Evolutionary conservation across 2,888 invertebrate genomes (phyloP).

Genomic region (Eupithecia tripunctaria): DNA sequence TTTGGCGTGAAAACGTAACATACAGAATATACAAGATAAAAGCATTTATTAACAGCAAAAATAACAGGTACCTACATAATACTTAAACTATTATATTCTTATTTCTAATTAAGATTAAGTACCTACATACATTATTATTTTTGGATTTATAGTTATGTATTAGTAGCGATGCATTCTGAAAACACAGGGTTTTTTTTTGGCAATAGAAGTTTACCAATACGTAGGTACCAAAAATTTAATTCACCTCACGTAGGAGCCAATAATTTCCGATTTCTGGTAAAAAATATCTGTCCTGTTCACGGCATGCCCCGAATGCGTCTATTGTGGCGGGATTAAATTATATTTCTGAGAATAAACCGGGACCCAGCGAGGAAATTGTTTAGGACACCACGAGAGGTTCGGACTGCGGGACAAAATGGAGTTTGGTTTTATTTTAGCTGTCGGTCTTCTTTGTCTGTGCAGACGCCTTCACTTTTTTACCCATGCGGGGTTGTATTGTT

Average conservation of each 20-base stretch:
- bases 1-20: too few species aligned
- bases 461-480: neutral
- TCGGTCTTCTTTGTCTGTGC: neutral
- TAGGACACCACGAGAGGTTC: conserved; percentile 44
- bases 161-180: neutral
- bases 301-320: conserved; percentile 59
- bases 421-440: neutral
- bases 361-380: conserved; percentile 71
- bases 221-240: conserved; percentile 2
- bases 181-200: neutral
- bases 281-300: conserved; percentile 58
- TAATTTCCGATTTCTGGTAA: conserved; percentile 44
- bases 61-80: too few species aligned
- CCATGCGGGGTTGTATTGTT: neutral
- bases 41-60: too few species aligned
- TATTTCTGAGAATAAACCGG: conserved; percentile 73
- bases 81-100: too few species aligned
- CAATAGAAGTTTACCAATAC: neutral
- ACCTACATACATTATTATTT: neutral
- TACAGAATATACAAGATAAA: too few species aligned
- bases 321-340: conserved; percentile 79
- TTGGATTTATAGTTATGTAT: neutral
- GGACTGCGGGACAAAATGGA: conserved; percentile 42
- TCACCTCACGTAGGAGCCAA: conserved; percentile 24
- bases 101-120: too few species aligned